Percentiles rank a stretch among this genome's conserved stretches.
Evolutionary conservation across 2,888 invertebrate species (phyloP).

Genomic region (Proisotoma minuta): DNA sequence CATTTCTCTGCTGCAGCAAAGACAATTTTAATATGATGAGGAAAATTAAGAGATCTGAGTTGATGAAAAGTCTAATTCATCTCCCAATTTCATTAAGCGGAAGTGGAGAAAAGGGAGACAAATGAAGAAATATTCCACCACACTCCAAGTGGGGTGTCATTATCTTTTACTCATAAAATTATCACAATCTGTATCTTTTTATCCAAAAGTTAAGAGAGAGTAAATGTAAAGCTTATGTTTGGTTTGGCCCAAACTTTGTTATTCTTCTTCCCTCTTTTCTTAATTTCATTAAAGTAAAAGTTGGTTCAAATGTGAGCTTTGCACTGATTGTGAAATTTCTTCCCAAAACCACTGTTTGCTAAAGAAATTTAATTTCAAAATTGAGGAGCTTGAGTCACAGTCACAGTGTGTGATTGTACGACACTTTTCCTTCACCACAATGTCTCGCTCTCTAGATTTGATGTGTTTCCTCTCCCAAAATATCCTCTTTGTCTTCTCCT

Average conservation of each 20-base stretch:
- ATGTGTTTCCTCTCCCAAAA: neutral
- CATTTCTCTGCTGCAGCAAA: too few relatives aligned
- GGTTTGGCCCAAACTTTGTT: neutral
- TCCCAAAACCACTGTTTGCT: conserved; percentile 8
- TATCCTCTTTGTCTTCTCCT: neutral
- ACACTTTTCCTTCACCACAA: neutral
- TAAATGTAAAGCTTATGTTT: neutral
- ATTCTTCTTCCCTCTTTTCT: neutral
- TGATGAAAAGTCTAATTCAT: neutral
- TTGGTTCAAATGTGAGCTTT: neutral
- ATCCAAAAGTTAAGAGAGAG: neutral
- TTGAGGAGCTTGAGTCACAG: conserved; percentile 7
- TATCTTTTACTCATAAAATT: neutral
- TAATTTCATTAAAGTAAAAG: conserved; percentile 14
- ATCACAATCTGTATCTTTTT: conserved; percentile 1
- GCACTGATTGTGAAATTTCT: neutral
- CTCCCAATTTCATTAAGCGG: neutral
- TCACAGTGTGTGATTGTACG: conserved; percentile 3
- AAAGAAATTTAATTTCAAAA: conserved; percentile 14
- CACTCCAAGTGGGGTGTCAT: neutral
- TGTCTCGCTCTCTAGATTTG: neutral
- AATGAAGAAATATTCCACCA: neutral
- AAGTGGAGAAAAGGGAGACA: neutral
- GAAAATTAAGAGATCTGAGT: neutral
- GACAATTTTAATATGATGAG: neutral